A percentile compares a stretch with the other conserved stretches of the same genome.
These are phyloP conservation scores for Pseudomyrmex gracilis DNA, from an alignment of 1,140 invertebrate species.

Conservation along the genomic window DNA sequence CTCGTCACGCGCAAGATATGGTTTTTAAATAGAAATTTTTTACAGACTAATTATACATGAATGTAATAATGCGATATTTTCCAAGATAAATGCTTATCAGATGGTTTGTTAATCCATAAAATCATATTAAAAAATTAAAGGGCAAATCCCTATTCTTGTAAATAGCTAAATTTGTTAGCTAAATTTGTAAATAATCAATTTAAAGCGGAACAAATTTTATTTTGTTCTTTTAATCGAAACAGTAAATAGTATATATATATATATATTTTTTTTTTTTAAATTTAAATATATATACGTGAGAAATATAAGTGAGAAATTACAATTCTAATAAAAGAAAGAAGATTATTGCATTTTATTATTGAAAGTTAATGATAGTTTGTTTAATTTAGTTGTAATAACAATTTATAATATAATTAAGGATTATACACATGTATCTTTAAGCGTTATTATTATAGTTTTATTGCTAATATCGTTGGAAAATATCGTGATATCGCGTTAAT, in stretches of 20 bases:
- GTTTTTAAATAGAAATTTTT: not conserved
- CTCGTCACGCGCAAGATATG: not conserved
- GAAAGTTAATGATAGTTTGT: not conserved
- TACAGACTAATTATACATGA: not conserved
- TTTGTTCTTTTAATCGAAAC: too few species aligned
- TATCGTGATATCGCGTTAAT: not conserved
- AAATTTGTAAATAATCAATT: too few species aligned
- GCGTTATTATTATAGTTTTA: conserved; percentile 22
- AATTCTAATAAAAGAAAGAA: too few species aligned
- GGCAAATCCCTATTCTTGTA: too few species aligned
- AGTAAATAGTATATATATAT: conserved; percentile 8
- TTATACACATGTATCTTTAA: not conserved
- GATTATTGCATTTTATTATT: not conserved
- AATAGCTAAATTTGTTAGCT: too few species aligned
- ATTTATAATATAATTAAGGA: not conserved
- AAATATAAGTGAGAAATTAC: too few species aligned
- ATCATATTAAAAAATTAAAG: not conserved
- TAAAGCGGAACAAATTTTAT: too few species aligned
- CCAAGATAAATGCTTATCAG: conserved; percentile 1
- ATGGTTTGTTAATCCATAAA: not conserved
- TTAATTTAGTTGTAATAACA: not conserved
- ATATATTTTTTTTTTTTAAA: not conserved
- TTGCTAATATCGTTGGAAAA: conserved; percentile 15
- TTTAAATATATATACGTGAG: too few species aligned
- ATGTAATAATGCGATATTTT: conserved; percentile 28